These are phyloP conservation scores for Holocentrus rufus DNA, from an alignment of 2,797 vertebrate species.

Conservation along the genomic window DNA sequence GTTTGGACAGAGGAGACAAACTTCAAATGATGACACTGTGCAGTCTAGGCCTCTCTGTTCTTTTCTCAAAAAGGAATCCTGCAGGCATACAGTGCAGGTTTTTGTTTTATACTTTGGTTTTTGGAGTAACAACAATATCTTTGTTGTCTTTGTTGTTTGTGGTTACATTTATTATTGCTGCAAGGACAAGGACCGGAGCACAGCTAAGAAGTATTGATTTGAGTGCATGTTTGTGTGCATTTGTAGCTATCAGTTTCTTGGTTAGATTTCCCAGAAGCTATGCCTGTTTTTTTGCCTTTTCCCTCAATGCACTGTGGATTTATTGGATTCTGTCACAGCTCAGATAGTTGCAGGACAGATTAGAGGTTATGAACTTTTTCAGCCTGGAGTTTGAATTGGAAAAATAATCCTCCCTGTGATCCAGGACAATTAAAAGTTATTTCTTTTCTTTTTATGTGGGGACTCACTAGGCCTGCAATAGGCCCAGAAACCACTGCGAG, in stretches of 20 bases:
- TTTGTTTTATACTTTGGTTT: constrained; percentile 9
- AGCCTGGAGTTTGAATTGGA: constrained; percentile 20
- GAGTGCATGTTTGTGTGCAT: constrained; percentile 52
- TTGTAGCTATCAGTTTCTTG: constrained; percentile 73
- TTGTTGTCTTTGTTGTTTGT: constrained; percentile 46
- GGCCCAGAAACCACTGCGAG: constrained; percentile 21
- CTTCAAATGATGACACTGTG: not conserved
- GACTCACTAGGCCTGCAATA: not conserved
- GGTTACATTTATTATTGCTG: constrained; percentile 48
- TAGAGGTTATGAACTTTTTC: constrained; percentile 34
- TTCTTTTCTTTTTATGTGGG: constrained; percentile 24
- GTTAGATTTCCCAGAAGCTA: constrained; percentile 75
- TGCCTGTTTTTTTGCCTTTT: constrained; percentile 49
- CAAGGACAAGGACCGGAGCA: constrained; percentile 45
- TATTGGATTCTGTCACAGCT: constrained; percentile 4
- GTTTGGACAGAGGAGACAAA: constrained; percentile 11
- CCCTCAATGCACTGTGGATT: constrained; percentile 43
- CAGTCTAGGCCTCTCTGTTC: constrained; percentile 8
- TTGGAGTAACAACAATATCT: constrained; percentile 41
- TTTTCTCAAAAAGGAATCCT: constrained; percentile 33
- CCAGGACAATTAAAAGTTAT: constrained; percentile 10
- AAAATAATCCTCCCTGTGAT: constrained; percentile 8
- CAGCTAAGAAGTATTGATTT: constrained; percentile 73
- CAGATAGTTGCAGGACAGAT: constrained; percentile 7
- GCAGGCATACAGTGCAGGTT: constrained; percentile 28